These are phyloP conservation scores for Aptenodytes patagonicus DNA, from an alignment of 2,113 vertebrate genomes.

Conservation along the genomic window DNA sequence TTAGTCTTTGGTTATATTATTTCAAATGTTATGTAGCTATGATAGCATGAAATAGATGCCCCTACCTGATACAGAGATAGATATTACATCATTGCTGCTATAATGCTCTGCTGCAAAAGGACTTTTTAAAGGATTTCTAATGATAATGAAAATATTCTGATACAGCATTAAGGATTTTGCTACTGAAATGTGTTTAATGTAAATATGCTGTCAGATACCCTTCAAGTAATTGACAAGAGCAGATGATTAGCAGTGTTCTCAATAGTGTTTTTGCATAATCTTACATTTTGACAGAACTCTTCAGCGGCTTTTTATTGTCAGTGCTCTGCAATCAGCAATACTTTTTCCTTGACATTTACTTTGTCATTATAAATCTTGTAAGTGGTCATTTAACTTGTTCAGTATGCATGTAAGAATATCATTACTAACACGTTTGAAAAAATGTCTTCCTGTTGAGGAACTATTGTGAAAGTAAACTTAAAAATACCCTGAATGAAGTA, in stretches of 20 bases:
- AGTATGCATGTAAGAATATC: conserved; percentile 48
- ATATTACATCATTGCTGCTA: not conserved
- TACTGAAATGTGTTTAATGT: conserved; percentile 85
- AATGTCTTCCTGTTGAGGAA: conserved; percentile 33
- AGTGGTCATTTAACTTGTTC: conserved; percentile 79
- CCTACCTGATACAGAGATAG: not conserved
- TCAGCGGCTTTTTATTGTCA: conserved; percentile 77
- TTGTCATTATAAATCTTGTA: conserved; percentile 78
- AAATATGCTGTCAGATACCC: conserved; percentile 92
- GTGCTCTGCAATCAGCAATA: conserved; percentile 77
- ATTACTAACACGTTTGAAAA: conserved; percentile 18
- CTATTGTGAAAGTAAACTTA: conserved; percentile 59
- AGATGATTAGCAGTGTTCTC: conserved; percentile 93
- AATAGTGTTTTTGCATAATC: conserved; percentile 86
- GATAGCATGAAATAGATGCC: conserved; percentile 8
- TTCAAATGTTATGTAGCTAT: not conserved
- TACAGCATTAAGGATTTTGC: conserved; percentile 79
- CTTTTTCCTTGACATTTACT: conserved; percentile 75
- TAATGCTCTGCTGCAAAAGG: conserved; percentile 1
- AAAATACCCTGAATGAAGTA: not conserved
- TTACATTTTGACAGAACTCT: conserved; percentile 83
- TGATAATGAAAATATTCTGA: conserved; percentile 76
- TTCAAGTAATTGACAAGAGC: conserved; percentile 92
- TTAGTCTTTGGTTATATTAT: conserved; percentile 12
- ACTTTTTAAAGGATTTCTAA: conserved; percentile 67